Conservation (phyloP, 2,113 vertebrate species). For the Nansenia antarctica region DNA sequence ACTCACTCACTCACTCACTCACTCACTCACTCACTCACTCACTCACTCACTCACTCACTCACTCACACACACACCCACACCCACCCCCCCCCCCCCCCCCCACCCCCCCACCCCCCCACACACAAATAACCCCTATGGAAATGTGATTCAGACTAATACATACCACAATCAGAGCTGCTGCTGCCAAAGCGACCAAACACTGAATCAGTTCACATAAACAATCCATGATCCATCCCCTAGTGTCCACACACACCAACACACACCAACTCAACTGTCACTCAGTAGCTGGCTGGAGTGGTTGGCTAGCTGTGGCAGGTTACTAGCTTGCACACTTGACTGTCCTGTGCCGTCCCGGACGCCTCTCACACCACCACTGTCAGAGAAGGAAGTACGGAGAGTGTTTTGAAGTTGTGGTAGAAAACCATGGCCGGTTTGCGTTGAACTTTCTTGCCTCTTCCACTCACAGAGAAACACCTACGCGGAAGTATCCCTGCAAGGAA, state of each 20-base stretch:
- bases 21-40: too few relatives aligned
- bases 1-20: too few relatives aligned
- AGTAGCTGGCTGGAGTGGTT: not conserved
- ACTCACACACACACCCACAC: too few relatives aligned
- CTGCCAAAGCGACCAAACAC: conserved; percentile 52
- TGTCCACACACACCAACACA: conserved; percentile 2
- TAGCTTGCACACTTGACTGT: conserved; percentile 11
- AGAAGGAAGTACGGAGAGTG: not conserved
- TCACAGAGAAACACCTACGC: conserved; percentile 66
- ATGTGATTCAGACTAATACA: conserved; percentile 10
- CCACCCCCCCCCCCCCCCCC: too few relatives aligned
- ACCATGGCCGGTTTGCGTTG: not conserved
- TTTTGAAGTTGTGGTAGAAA: not conserved
- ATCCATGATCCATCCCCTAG: conserved; percentile 61
- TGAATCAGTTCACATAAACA: conserved; percentile 60
- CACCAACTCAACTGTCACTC: not conserved
- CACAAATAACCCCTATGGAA: not conserved
- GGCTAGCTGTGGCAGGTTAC: conserved; percentile 8
- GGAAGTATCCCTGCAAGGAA: conserved; percentile 61
- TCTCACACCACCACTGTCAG: not conserved
- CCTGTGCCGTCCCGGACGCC: not conserved
- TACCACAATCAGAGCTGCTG: conserved; percentile 63
- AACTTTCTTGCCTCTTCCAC: conserved; percentile 57
- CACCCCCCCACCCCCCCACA: not conserved
- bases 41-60: too few relatives aligned